Base-by-base conservation (phyloP, 2,113 vertebrate species). In the Sturnus vulgaris region DNA sequence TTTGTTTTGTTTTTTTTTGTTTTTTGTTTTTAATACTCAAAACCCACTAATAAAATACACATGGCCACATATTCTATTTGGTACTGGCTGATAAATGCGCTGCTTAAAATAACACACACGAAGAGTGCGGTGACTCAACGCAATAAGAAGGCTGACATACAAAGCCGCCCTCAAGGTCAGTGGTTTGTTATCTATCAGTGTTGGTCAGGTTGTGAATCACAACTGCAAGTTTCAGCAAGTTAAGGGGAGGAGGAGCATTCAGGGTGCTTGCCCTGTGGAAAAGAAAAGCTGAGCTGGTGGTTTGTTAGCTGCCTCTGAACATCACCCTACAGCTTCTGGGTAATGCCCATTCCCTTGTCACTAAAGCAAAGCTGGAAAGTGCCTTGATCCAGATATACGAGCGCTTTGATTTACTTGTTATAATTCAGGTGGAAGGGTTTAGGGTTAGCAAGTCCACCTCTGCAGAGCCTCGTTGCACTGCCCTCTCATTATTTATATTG, bases 161-260 rank as follows among this genome's bases (percentile, higher is more conserved):
- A 97, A 92, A 97, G 92, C 88, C 8, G 55, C 96, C 94, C 65
- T 80, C 76, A 60, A 82, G 94, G 79, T 92, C 90, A 85, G 88
- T 76, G 85, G 93, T 91, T 97, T 91, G 94, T 81, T 61, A 92
- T 97, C 92, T 96, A 83, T 96, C 95, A 72, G 89, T 90, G 72
- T 93, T 95, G 97, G 95, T 97, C 97, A 97, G 96, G 95, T 90
- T 97, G 95, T 95, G 97, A 97, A 97, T 97, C 96, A 94, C 94
- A 97, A 80, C 89, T 92, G 86, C 81, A 91, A 90, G 92, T 88
- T 94, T 93, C 93, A 92, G 92, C 89, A 95, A 90, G 90, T 95
- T 83, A 75, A 93, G 88, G 76, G 75, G 55, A 91, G 82, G 92
- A 83, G 78, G 57, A 86, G 82, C 77, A 66, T 82, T 87, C 66